Evolutionary conservation across 2,888 invertebrate species (phyloP).

Genomic region (Idaea straminata): DNA sequence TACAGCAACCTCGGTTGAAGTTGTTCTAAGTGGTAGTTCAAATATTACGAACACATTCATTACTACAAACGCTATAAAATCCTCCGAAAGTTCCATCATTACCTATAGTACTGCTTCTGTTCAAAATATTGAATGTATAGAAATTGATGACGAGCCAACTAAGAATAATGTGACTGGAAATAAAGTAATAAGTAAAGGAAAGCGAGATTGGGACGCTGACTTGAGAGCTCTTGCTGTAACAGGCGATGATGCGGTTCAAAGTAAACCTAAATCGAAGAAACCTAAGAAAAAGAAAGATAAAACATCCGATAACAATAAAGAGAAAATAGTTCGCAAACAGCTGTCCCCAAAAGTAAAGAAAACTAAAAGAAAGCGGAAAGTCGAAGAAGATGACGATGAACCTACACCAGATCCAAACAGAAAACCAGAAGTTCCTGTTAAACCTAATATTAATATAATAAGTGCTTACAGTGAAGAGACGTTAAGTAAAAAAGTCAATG

Average conservation of each 20-base stretch:
- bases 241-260: conserved; percentile 25
- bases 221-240: conserved; percentile 51
- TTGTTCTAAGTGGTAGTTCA: conserved; percentile 39
- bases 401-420: conserved; percentile 6
- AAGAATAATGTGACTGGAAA: conserved; percentile 34
- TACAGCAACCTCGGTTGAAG: conserved; percentile 35
- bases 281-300: conserved; percentile 32
- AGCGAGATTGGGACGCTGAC: conserved; percentile 64
- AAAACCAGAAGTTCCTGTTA: conserved; percentile 32
- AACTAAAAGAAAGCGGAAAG: conserved; percentile 35
- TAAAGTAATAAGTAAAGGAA: conserved; percentile 34
- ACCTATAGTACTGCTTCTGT: conserved; percentile 22
- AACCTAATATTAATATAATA: conserved; percentile 60
- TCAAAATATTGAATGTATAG: conserved; percentile 32
- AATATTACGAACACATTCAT: conserved; percentile 30
- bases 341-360: conserved; percentile 33
- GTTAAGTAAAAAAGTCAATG: conserved; percentile 30
- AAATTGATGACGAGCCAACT: conserved; percentile 26
- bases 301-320: conserved; percentile 15
- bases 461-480: conserved; percentile 21
- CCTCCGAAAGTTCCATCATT: conserved; percentile 25
- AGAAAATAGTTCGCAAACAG: conserved; percentile 23
- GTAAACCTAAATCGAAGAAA: conserved; percentile 32
- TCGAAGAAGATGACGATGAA: conserved; percentile 36
- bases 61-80: conserved; percentile 20